Conservation (phyloP, 2,113 vertebrate species). For the Patagioenas fasciata region DNA sequence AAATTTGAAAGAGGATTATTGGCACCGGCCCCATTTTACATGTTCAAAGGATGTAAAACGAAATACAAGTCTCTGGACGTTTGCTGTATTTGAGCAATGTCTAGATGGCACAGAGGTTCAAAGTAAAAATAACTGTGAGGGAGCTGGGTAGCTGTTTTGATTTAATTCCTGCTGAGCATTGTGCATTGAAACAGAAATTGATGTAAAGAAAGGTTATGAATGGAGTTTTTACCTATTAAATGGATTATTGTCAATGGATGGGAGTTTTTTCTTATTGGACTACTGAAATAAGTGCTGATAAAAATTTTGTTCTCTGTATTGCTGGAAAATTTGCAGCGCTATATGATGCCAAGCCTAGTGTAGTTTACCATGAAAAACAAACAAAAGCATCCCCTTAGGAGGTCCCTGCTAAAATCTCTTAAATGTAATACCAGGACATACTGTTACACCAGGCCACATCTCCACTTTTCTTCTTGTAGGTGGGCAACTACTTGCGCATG, state of each 20-base stretch:
- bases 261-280: background rate
- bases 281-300: background rate
- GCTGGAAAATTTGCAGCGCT: accelerated
- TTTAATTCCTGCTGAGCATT: background rate
- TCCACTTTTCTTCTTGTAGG: slow-evolving; percentile 74
- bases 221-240: background rate
- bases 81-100: background rate
- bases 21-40: background rate
- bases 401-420: background rate
- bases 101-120: background rate
- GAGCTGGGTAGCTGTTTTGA: background rate
- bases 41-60: background rate
- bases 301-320: background rate
- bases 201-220: background rate
- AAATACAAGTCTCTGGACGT: background rate
- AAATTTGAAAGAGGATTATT: background rate
- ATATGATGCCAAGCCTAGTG: background rate
- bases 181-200: background rate
- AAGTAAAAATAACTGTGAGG: background rate
- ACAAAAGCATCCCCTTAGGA: background rate
- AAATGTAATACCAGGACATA: background rate
- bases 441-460: background rate
- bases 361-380: background rate
- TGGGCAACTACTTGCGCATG: slow-evolving; percentile 98
- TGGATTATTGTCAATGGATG: background rate